Evolutionary conservation across 2,888 invertebrate genomes (phyloP).

Genomic region (Drosophila siamana): DNA sequence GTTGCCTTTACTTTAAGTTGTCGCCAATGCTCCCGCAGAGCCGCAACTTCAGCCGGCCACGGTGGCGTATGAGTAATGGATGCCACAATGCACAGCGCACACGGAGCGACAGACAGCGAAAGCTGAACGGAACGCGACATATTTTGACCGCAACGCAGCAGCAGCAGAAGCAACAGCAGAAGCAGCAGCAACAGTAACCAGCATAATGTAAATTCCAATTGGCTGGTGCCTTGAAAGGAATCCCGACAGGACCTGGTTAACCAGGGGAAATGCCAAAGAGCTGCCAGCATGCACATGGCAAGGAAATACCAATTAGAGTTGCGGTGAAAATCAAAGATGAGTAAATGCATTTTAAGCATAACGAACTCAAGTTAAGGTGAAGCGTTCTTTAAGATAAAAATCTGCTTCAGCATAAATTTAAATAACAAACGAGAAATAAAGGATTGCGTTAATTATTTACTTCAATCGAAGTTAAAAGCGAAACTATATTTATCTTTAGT

Average conservation of each 20-base stretch:
- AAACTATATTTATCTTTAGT: not conserved
- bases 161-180: slow-evolving; percentile 6
- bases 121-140: slow-evolving; percentile 34
- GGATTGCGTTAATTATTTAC: too few relatives aligned
- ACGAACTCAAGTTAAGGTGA: too few relatives aligned
- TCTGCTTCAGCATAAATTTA: too few relatives aligned
- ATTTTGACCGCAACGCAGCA: slow-evolving; percentile 58
- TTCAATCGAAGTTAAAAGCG: too few relatives aligned
- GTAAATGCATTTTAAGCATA: too few relatives aligned
- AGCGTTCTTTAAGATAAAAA: too few relatives aligned
- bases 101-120: slow-evolving; percentile 9
- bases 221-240: slow-evolving; percentile 19
- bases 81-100: slow-evolving; percentile 22
- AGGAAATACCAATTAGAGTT: slow-evolving; percentile 46
- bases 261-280: slow-evolving; percentile 33
- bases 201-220: slow-evolving; percentile 57
- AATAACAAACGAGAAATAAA: too few relatives aligned
- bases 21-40: slow-evolving; percentile 35
- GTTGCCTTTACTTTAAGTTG: slow-evolving; percentile 44
- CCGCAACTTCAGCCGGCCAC: slow-evolving; percentile 27
- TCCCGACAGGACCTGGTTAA: slow-evolving; percentile 19
- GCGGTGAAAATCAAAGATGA: slow-evolving; percentile 10
- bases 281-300: slow-evolving; percentile 32
- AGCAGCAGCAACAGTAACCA: slow-evolving; percentile 17
- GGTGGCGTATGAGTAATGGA: slow-evolving; percentile 62